A percentile compares a stretch with the other conserved stretches of the same genome.
phyloP scores from a whole-genome alignment of 1,140 invertebrate genomes.

The Panagrolaimus sp. region DNA sequence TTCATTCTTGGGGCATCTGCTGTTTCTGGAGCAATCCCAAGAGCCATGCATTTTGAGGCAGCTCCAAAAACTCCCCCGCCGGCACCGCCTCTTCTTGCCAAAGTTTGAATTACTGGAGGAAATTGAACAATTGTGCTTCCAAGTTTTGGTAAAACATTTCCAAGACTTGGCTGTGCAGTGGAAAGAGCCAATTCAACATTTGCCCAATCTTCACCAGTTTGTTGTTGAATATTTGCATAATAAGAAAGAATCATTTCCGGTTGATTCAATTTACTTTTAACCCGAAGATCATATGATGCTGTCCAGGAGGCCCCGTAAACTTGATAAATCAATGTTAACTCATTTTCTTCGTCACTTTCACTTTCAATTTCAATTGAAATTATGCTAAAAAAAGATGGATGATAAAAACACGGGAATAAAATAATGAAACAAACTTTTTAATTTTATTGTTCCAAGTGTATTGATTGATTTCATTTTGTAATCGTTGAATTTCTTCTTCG shows the following conservation, averaged over 20 bases:
- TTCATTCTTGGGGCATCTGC: neutral
- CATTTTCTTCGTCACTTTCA: neutral
- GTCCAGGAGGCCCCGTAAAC: constrained; percentile 58
- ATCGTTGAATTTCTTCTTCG: constrained; percentile 16
- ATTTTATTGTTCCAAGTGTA: neutral
- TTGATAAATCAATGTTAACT: constrained; percentile 59
- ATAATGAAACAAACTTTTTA: neutral
- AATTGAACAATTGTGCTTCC: constrained; percentile 24
- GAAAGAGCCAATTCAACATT: constrained; percentile 59
- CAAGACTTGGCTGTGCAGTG: constrained; percentile 60
- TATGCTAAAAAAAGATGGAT: neutral
- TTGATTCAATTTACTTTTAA: constrained; percentile 40
- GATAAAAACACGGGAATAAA: too few species aligned
- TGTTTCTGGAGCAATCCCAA: neutral
- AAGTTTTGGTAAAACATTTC: constrained; percentile 60
- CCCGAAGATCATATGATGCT: constrained; percentile 61
- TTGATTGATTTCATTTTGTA: constrained; percentile 25
- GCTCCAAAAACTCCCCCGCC: neutral
- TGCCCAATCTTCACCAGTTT: constrained; percentile 61
- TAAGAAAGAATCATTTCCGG: constrained; percentile 52
- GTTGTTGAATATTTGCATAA: constrained; percentile 60
- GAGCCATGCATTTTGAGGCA: neutral
- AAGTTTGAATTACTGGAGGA: neutral
- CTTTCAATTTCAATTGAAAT: neutral
- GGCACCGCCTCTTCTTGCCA: neutral